phyloP scores from a whole-genome alignment of 2,888 invertebrate species.

The Clivina fossor region DNA sequence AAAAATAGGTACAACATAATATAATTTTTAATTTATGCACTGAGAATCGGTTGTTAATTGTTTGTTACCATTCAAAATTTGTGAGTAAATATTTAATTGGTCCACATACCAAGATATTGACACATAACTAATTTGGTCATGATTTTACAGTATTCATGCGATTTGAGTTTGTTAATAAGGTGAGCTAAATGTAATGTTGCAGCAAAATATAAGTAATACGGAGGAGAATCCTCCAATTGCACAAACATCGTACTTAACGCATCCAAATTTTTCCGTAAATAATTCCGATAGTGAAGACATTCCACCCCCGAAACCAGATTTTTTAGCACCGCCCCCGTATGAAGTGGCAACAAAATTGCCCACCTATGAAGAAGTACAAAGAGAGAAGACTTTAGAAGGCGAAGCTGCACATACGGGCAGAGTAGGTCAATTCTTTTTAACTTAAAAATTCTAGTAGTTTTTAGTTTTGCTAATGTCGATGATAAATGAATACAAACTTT shows the following conservation, averaged over 20 bases:
- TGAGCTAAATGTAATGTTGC: too few species aligned
- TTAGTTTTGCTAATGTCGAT: constrained; percentile 2
- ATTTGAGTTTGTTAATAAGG: too few species aligned
- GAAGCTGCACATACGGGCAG: constrained; percentile 53
- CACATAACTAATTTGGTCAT: too few species aligned
- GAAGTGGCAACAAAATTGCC: constrained; percentile 84
- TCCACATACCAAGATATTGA: too few species aligned
- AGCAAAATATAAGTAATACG: constrained; percentile 18
- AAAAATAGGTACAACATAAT: too few species aligned
- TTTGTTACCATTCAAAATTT: too few species aligned
- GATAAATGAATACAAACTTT: constrained; percentile 35
- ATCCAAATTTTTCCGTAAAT: background rate
- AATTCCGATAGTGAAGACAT: constrained; percentile 59
- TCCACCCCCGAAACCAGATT: constrained; percentile 81
- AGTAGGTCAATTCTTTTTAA: constrained; percentile 35
- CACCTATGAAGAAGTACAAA: constrained; percentile 89
- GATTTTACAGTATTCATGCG: too few species aligned
- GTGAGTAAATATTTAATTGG: too few species aligned
- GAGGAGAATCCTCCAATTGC: constrained; percentile 27
- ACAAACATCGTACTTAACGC: constrained; percentile 10
- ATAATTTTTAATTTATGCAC: too few species aligned
- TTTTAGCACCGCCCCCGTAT: constrained; percentile 86
- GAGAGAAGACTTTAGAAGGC: constrained; percentile 80
- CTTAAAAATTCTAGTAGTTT: background rate
- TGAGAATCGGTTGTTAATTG: too few species aligned